A percentile compares a stretch with the other conserved stretches of the same genome.
Evolutionary conservation across 1,140 invertebrate genomes (phyloP).

Genomic region (Heliconius eleuchia): DNA sequence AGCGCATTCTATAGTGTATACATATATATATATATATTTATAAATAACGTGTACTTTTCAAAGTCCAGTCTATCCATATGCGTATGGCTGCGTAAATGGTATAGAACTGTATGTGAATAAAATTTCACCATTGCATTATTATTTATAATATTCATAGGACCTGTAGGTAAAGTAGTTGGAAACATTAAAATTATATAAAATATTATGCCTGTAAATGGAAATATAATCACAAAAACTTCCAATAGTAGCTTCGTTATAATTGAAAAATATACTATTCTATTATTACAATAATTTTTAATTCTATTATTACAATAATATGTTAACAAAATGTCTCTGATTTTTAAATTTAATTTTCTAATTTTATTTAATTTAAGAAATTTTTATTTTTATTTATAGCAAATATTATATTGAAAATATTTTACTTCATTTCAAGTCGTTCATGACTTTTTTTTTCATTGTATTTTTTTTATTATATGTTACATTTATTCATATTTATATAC

Average conservation of each 20-base stretch:
- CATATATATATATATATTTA: not conserved
- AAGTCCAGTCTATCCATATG: slow-evolving; percentile 29
- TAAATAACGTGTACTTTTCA: not conserved
- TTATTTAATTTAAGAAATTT: not conserved
- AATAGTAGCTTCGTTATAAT: slow-evolving; percentile 44
- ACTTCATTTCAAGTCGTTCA: no score
- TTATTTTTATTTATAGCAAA: not conserved
- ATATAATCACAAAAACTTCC: slow-evolving; percentile 73
- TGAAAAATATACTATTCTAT: not conserved
- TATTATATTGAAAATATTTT: not conserved
- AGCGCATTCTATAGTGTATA: not conserved
- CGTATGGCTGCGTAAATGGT: slow-evolving; percentile 65
- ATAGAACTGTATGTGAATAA: slow-evolving; percentile 38
- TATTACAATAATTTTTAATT: not conserved
- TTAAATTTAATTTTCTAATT: not conserved
- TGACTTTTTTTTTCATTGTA: no score
- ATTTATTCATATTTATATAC: not conserved
- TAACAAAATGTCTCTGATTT: not conserved
- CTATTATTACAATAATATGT: not conserved
- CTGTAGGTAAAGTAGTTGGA: slow-evolving; percentile 20
- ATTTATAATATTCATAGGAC: not conserved
- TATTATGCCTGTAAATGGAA: slow-evolving; percentile 25
- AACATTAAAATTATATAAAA: slow-evolving; percentile 10
- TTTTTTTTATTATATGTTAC: no score
- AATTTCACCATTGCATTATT: slow-evolving; percentile 40